phyloP scores from a whole-genome alignment of 2,113 vertebrate genomes.

The Trogon surrucura region DNA sequence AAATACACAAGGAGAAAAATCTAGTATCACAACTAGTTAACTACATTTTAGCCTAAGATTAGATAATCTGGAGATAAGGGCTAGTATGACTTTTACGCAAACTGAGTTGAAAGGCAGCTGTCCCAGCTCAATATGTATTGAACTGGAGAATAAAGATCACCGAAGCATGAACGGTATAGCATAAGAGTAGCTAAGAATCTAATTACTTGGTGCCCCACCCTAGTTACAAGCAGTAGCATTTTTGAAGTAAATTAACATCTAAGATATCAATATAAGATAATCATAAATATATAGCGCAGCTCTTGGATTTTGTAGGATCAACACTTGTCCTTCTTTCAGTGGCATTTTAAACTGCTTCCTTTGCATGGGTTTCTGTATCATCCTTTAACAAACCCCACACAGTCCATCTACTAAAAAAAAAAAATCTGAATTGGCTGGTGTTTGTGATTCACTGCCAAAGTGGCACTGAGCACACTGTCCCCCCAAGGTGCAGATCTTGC shows the following conservation, averaged over 20 bases:
- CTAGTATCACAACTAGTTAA: not conserved
- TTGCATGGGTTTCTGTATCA: not conserved
- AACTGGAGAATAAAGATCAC: conserved; percentile 38
- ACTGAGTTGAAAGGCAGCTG: conserved; percentile 13
- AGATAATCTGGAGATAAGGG: not conserved
- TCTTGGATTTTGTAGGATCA: conserved; percentile 7
- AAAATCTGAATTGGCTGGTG: not conserved
- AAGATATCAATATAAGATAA: conserved; percentile 16
- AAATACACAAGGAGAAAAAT: not conserved
- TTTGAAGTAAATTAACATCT: not conserved
- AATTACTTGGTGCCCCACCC: conserved; percentile 25
- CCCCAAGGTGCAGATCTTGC: not conserved
- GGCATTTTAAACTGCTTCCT: not conserved
- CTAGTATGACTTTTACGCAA: not conserved
- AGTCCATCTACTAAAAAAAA: not conserved
- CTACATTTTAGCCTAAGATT: not conserved
- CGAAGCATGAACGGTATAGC: conserved; percentile 21
- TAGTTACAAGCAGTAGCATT: not conserved
- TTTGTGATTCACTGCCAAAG: not conserved
- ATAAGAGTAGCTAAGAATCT: conserved; percentile 14
- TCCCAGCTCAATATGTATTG: conserved; percentile 47
- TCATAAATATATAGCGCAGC: not conserved
- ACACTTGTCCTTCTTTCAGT: not conserved
- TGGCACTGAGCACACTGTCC: too few species aligned
- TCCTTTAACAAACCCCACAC: not conserved